Percentiles rank a stretch among this genome's conserved stretches.
These are phyloP conservation scores for Pongo pygmaeus DNA, from an alignment of 2,113 vertebrate species.

Conservation along the genomic window DNA sequence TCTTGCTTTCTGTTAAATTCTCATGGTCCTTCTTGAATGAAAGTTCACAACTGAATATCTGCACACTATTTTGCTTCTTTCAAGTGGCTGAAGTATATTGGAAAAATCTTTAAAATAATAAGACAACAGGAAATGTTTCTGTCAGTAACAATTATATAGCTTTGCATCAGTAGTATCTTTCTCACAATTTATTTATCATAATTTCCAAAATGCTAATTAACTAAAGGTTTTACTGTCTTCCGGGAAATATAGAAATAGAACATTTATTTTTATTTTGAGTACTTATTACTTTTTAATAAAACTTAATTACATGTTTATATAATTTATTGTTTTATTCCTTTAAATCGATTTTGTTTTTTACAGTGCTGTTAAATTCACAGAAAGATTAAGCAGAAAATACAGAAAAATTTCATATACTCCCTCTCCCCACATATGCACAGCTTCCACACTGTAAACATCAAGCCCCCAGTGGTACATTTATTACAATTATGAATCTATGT, in stretches of 20 bases:
- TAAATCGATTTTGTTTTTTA: neutral
- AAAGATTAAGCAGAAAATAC: neutral
- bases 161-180: slow-evolving; percentile 47
- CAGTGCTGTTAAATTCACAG: neutral
- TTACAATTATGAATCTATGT: neutral
- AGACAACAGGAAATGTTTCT: slow-evolving; percentile 14
- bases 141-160: slow-evolving; percentile 16
- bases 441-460: neutral
- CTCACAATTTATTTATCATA: slow-evolving; percentile 59
- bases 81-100: neutral
- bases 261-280: neutral
- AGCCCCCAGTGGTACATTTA: neutral
- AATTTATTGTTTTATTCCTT: neutral
- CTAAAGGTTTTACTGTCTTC: neutral
- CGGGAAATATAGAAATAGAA: neutral
- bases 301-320: neutral
- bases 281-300: neutral
- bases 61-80: neutral
- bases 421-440: neutral
- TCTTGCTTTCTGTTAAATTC: neutral
- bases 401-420: rapidly evolving
- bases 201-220: slow-evolving; percentile 70
- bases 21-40: neutral
- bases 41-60: neutral
- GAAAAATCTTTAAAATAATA: neutral